Conservation (phyloP, 64 coral and sea anemone species). For the Exaiptasia diaphana region DNA sequence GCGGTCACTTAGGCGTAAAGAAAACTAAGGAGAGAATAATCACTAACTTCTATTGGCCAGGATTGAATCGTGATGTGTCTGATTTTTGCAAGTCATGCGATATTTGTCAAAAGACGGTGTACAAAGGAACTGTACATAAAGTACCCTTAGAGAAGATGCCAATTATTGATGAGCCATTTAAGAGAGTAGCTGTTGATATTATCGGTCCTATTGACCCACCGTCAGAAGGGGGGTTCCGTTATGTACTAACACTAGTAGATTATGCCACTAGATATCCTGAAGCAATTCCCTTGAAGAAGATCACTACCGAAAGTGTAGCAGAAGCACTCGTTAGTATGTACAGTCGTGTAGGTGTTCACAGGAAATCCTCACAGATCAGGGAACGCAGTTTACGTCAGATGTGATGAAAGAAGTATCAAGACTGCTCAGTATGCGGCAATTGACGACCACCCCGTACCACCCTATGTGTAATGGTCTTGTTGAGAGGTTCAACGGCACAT, state of each 20-base stretch:
- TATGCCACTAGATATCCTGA: not conserved
- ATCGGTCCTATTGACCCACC: conserved; percentile 1
- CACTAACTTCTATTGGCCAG: conserved; percentile 42
- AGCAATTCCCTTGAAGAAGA: not conserved
- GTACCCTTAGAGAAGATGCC: conserved; percentile 4
- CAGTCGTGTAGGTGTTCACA: not conserved
- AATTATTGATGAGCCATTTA: conserved; percentile 10
- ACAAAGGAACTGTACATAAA: not conserved
- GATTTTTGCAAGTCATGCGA: conserved; percentile 12
- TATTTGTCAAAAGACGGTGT: conserved; percentile 12
- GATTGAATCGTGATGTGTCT: not conserved
- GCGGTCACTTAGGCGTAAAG: conserved; percentile 39
- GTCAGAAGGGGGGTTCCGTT: conserved; percentile 16
- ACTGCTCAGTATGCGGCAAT: conserved; percentile 25
- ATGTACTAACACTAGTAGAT: conserved; percentile 19
- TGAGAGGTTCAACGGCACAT: conserved; percentile 47
- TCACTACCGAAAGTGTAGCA: not conserved
- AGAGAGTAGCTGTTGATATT: conserved; percentile 9
- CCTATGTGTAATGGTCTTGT: conserved; percentile 48
- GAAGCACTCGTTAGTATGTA: not conserved
- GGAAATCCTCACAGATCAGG: conserved; percentile 13
- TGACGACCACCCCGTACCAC: conserved; percentile 41
- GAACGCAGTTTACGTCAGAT: conserved; percentile 38
- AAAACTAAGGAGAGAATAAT: conserved; percentile 5
- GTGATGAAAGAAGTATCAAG: conserved; percentile 46